These are phyloP conservation scores for Steromphala cineraria DNA, from an alignment of 2,888 invertebrate species.

Conservation along the genomic window DNA sequence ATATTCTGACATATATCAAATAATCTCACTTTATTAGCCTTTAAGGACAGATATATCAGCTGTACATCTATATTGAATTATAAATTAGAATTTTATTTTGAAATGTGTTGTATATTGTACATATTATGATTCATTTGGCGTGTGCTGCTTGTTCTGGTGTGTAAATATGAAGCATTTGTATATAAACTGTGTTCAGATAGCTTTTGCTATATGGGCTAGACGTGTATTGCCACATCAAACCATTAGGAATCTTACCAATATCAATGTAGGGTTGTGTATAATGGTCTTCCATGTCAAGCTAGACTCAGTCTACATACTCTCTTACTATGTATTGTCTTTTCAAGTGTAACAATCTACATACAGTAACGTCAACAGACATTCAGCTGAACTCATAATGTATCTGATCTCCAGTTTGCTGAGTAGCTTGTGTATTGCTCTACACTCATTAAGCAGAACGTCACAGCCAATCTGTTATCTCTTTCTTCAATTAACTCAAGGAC, in stretches of 20 bases:
- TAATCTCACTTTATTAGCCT: conserved; percentile 10
- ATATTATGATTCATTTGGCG: neutral
- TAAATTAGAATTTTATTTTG: conserved; percentile 1
- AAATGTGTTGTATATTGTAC: neutral
- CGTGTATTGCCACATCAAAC: too few relatives aligned
- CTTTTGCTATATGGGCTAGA: too few relatives aligned
- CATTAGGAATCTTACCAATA: too few relatives aligned
- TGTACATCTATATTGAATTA: neutral
- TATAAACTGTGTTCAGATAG: conserved; percentile 2
- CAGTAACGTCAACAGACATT: too few relatives aligned
- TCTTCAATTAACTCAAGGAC: neutral
- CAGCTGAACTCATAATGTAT: too few relatives aligned
- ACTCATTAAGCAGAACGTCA: neutral
- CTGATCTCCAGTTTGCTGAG: too few relatives aligned
- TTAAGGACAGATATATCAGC: neutral
- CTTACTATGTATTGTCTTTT: too few relatives aligned
- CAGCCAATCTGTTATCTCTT: neutral
- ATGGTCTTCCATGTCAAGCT: too few relatives aligned
- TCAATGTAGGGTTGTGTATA: too few relatives aligned
- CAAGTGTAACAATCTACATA: too few relatives aligned
- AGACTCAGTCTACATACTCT: too few relatives aligned
- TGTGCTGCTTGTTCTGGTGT: neutral
- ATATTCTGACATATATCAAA: conserved; percentile 13
- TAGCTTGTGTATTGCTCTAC: neutral
- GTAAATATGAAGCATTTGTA: conserved; percentile 15